phyloP scores from a whole-genome alignment of 2,888 invertebrate genomes.

The Dynastes tityus region DNA sequence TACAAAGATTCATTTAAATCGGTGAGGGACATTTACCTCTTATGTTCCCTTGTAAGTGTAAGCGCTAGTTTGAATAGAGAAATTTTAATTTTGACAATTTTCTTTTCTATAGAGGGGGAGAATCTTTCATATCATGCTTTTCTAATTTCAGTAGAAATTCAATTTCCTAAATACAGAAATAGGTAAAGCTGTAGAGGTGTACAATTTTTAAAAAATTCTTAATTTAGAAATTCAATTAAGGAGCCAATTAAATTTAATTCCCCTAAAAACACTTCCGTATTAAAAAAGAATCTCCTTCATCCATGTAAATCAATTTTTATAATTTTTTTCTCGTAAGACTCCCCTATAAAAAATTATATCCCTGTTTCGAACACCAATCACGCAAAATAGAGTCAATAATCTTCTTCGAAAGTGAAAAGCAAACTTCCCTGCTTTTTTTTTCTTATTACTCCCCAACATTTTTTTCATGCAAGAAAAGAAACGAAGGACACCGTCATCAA shows the following conservation, averaged over 20 bases:
- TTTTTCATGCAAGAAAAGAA: background rate
- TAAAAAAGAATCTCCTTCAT: background rate
- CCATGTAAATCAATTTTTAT: too few relatives aligned
- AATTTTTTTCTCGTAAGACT: too few relatives aligned
- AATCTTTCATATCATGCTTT: too few relatives aligned
- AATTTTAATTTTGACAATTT: too few relatives aligned
- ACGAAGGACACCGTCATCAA: constrained; percentile 23
- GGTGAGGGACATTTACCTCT: too few relatives aligned
- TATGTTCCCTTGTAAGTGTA: too few relatives aligned
- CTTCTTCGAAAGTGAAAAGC: background rate
- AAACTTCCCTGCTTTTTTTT: too few relatives aligned
- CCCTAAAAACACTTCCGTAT: background rate
- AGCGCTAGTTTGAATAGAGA: too few relatives aligned
- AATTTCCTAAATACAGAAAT: background rate
- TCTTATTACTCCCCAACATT: background rate
- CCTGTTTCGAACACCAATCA: constrained; percentile 2
- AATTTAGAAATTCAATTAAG: background rate
- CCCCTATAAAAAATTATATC: too few relatives aligned
- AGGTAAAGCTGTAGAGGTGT: background rate
- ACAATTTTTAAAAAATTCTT: background rate
- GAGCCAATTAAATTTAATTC: background rate
- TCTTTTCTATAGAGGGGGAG: too few relatives aligned
- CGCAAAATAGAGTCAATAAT: constrained; percentile 8
- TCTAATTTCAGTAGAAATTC: background rate
- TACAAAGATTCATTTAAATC: too few relatives aligned